A percentile compares a stretch with the other conserved stretches of the same genome.
Evolutionary conservation across 1,140 invertebrate genomes (phyloP).

Genomic region (Microvelia longipes): DNA sequence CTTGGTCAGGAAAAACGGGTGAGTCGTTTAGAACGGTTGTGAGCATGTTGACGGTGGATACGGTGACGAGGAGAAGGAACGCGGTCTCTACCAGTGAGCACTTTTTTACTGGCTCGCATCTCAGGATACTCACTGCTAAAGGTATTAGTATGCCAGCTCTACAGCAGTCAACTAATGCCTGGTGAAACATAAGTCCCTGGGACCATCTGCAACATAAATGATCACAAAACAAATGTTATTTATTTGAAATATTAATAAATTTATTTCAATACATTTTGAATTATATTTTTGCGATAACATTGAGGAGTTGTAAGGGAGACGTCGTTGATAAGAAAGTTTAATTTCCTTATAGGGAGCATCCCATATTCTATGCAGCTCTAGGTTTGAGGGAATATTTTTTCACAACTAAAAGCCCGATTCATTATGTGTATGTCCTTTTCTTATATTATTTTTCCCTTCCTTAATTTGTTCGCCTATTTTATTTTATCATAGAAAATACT

Average conservation of each 20-base stretch:
- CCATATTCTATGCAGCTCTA: too few relatives aligned
- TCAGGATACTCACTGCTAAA: slow-evolving; percentile 62
- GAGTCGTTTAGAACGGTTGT: slow-evolving; percentile 80
- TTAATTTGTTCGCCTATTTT: too few relatives aligned
- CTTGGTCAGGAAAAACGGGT: slow-evolving; percentile 58
- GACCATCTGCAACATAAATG: slow-evolving; percentile 52
- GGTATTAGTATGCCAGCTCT: slow-evolving; percentile 64
- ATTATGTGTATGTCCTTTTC: too few relatives aligned
- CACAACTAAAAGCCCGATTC: too few relatives aligned
- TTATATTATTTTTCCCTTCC: too few relatives aligned
- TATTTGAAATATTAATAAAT: background rate
- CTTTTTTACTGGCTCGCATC: slow-evolving; percentile 57
- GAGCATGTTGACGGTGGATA: slow-evolving; percentile 79
- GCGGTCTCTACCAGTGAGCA: slow-evolving; percentile 46
- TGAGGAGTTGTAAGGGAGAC: background rate
- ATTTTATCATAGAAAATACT: too few relatives aligned
- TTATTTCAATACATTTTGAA: too few relatives aligned
- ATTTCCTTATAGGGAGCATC: too few relatives aligned
- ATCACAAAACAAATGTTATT: background rate
- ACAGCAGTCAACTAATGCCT: slow-evolving; percentile 68
- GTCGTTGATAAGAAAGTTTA: too few relatives aligned
- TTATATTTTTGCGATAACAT: too few relatives aligned
- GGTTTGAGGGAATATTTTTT: too few relatives aligned
- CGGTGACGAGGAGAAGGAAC: slow-evolving; percentile 73
- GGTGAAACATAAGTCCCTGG: slow-evolving; percentile 71